These are phyloP conservation scores for Haplochromis burtoni DNA, from an alignment of 2,113 vertebrate species.

Conservation along the genomic window DNA sequence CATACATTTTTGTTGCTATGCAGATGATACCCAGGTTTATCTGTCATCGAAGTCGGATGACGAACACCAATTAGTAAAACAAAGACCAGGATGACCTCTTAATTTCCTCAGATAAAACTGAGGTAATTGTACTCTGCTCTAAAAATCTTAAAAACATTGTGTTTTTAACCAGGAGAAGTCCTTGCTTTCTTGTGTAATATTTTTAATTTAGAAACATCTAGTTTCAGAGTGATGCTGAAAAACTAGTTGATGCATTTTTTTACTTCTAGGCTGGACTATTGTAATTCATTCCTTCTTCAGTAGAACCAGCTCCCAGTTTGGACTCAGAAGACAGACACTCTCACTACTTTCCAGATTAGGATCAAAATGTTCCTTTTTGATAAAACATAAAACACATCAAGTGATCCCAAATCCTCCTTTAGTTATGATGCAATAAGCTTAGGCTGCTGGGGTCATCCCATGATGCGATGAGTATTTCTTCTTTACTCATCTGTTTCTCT, in stretches of 20 bases:
- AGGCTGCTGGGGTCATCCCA: background rate
- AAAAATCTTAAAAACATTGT: background rate
- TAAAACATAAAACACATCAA: background rate
- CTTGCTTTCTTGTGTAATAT: background rate
- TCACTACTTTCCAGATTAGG: background rate
- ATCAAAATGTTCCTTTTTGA: background rate
- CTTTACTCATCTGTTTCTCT: background rate
- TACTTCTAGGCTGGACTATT: background rate
- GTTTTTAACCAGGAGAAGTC: background rate
- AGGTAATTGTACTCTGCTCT: background rate
- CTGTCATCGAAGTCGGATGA: background rate
- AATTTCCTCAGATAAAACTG: background rate
- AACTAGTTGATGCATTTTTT: background rate
- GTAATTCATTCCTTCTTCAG: background rate
- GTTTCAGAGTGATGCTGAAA: background rate
- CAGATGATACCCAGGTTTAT: background rate
- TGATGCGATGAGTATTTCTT: rapidly evolving
- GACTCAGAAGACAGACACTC: background rate
- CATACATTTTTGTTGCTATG: background rate
- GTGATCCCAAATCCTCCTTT: background rate
- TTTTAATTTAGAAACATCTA: background rate
- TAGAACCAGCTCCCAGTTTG: background rate
- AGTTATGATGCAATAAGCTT: background rate
- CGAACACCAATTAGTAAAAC: background rate
- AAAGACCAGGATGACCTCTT: background rate